These are phyloP conservation scores for Drosophila macrospina DNA, from an alignment of 2,888 invertebrate genomes.

Conservation along the genomic window DNA sequence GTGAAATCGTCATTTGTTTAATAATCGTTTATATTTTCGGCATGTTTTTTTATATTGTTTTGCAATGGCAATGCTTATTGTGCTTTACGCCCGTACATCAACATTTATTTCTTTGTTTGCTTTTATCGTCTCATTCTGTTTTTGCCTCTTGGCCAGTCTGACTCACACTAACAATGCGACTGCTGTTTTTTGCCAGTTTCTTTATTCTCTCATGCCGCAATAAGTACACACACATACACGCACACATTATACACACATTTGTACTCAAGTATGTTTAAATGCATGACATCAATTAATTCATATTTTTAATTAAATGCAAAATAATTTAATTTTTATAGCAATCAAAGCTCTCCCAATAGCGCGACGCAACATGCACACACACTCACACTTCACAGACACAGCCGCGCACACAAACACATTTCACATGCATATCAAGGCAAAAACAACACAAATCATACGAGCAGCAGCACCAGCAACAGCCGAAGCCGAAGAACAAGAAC, in stretches of 20 bases:
- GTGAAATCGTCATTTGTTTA: conserved; percentile 69
- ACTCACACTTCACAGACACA: conserved; percentile 29
- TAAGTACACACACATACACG: conserved; percentile 3
- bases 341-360: conserved; percentile 49
- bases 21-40: conserved; percentile 44
- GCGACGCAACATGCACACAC: conserved; percentile 27
- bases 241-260: conserved; percentile 17
- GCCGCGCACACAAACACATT: conserved; percentile 23
- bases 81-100: conserved; percentile 53
- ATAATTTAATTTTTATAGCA: conserved; percentile 62
- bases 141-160: conserved; percentile 51
- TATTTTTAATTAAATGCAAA: conserved; percentile 75
- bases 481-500: conserved; percentile 38
- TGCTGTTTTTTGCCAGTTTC: conserved; percentile 34
- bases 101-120: conserved; percentile 71
- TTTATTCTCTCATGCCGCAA: conserved; percentile 18
- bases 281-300: conserved; percentile 61
- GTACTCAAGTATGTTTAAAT: conserved; percentile 28
- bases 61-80: conserved; percentile 50
- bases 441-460: conserved; percentile 28
- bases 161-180: conserved; percentile 58
- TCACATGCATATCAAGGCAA: conserved; percentile 40
- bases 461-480: conserved; percentile 37
- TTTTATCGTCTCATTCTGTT: conserved; percentile 67
- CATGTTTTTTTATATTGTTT: conserved; percentile 27